Percentiles rank a stretch among this genome's conserved stretches.
Conservation (phyloP, 2,797 vertebrate genomes). For the Enteromius treurensis region DNA sequence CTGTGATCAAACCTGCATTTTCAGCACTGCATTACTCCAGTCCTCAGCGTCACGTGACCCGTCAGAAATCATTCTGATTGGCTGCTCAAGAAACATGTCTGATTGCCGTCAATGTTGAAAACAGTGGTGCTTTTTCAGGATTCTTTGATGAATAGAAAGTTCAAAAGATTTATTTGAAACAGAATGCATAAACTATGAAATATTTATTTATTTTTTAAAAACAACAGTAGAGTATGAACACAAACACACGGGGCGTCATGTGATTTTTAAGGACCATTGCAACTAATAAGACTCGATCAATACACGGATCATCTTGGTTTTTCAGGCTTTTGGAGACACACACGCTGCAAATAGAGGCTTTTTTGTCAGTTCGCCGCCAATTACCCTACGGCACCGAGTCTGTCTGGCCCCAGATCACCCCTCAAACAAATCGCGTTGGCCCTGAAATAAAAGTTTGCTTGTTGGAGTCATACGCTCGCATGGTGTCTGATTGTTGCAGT, state of each 20-base stretch:
- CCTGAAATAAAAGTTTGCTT: slow-evolving; percentile 45
- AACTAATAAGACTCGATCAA: slow-evolving; percentile 29
- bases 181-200: neutral
- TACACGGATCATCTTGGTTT: slow-evolving; percentile 17
- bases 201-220: too few relatives aligned
- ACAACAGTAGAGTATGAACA: neutral
- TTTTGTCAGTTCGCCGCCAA: neutral
- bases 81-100: neutral
- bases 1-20: neutral
- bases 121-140: neutral
- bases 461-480: slow-evolving; percentile 53
- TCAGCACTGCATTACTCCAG: neutral
- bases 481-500: slow-evolving; percentile 57
- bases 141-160: neutral
- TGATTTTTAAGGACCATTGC: slow-evolving; percentile 45
- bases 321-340: slow-evolving; percentile 21
- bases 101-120: neutral
- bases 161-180: neutral
- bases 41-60: neutral
- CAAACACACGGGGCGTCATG: neutral
- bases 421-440: slow-evolving; percentile 27
- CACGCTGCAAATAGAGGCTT: slow-evolving; percentile 2
- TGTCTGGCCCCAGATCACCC: slow-evolving; percentile 17
- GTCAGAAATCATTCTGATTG: neutral
- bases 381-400: slow-evolving; percentile 6